Base-by-base conservation (phyloP, 2,888 invertebrate species). In the Anthophora plumipes region DNA sequence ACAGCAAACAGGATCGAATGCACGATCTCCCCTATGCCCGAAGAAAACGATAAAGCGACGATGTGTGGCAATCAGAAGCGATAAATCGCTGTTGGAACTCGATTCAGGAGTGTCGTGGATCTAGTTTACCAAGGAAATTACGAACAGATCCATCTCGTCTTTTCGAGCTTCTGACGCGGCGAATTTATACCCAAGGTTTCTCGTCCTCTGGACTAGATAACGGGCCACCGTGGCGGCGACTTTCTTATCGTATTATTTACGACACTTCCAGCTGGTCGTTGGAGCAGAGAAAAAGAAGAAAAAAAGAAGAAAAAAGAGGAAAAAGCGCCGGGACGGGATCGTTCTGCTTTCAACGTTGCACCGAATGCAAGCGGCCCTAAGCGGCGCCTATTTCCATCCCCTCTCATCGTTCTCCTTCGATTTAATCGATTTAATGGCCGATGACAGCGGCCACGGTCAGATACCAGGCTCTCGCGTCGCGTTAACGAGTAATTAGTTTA, bases 241-340 rank as follows among this genome's bases (percentile, higher is more conserved):
- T 85, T 84, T 83, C 89, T 90, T 90, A 90, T 90, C 90, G 85
- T 77, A 74, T 87, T 86, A 89, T 90, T 90, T 89, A 90, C 88
- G 90, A 88, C 85, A 76, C 75, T 77, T 66, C 54, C 67, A 71
- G 70, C 52, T 59, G 55, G 64, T 20, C 66, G 69, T n/a, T 31
- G 31, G 31, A 31, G 31, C 31, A 31, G 31, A 1, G 31, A 4
- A 31, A 31, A 31, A 31, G 31, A 1, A 31, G 31, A 4, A 4
- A 31, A 4, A 31, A 4, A 31, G n/a, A 25, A 25, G 0, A 48
- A 66, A 31, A 46, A 55, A 60, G 41, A 46, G 22, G 12, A 55
- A 57, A 68, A 14, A 37, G 9, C 12, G 11, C 12, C 5, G 9
- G 17, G 71, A 20, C 20, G 41, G 4, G 25, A 50, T 50, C 64